A percentile compares a stretch with the other conserved stretches of the same genome.
phyloP scores from a whole-genome alignment of 2,888 invertebrate species.

The Arenicola marina region DNA sequence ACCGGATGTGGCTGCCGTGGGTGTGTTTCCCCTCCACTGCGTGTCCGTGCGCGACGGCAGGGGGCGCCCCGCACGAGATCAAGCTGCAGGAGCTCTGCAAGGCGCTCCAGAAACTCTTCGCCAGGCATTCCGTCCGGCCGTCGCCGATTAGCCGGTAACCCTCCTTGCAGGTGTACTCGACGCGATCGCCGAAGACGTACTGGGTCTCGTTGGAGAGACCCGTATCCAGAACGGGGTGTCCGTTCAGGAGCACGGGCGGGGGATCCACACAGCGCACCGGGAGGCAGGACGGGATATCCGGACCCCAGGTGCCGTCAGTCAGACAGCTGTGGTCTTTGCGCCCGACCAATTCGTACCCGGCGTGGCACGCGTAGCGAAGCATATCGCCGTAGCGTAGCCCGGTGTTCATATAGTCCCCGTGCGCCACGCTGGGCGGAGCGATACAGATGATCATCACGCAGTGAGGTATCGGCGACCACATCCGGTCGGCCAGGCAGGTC shows the following conservation, averaged over 20 bases:
- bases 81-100: slow-evolving; percentile 12
- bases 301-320: slow-evolving; percentile 22
- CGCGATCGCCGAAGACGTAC: slow-evolving; percentile 13
- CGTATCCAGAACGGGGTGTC: neutral
- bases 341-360: slow-evolving; percentile 42
- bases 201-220: too few species aligned
- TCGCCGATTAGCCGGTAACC: slow-evolving; percentile 47
- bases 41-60: slow-evolving; percentile 4
- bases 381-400: slow-evolving; percentile 33
- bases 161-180: slow-evolving; percentile 41
- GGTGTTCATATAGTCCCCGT: slow-evolving; percentile 59
- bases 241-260: neutral
- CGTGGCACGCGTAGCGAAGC: slow-evolving; percentile 40
- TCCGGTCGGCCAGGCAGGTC: slow-evolving; percentile 10
- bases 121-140: slow-evolving; percentile 41
- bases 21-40: slow-evolving; percentile 1
- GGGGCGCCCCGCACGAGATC: slow-evolving; percentile 20
- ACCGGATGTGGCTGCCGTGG: slow-evolving; percentile 5
- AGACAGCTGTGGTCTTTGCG: slow-evolving; percentile 15
- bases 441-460: slow-evolving; percentile 26
- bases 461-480: slow-evolving; percentile 5
- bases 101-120: slow-evolving; percentile 41
- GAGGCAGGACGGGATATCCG: slow-evolving; percentile 18
- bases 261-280: slow-evolving; percentile 12
- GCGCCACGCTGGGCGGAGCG: slow-evolving; percentile 38